A percentile compares a stretch with the other conserved stretches of the same genome.
Conservation (phyloP, 2,113 vertebrate genomes). For the Mastomys natalensis region DNA sequence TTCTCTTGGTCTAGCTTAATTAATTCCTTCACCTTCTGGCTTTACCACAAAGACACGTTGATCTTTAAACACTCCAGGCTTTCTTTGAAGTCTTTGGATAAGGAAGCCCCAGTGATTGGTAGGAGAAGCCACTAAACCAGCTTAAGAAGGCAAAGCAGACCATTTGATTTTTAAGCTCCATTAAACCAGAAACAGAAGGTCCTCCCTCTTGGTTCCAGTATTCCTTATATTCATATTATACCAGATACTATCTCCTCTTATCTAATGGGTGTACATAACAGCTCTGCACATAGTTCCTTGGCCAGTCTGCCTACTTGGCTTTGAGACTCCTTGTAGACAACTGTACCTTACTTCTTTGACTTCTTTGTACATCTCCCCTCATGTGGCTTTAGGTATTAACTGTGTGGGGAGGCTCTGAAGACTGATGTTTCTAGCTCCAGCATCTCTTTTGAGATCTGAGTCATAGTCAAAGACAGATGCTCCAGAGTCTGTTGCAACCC, state of each 20-base stretch:
- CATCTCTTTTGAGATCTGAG: constrained; percentile 37
- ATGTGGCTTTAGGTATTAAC: neutral
- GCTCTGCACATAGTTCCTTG: neutral
- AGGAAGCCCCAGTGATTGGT: neutral
- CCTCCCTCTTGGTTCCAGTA: neutral
- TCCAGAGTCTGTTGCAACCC: neutral
- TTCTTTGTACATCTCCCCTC: neutral
- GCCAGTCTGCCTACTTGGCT: neutral
- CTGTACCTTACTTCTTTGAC: constrained; percentile 9
- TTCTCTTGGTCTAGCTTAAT: neutral
- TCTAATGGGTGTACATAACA: fast-evolving
- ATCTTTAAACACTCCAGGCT: neutral
- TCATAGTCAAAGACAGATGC: neutral
- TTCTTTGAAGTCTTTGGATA: constrained; percentile 22
- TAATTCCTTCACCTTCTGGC: neutral
- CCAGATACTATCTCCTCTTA: neutral
- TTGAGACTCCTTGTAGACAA: neutral
- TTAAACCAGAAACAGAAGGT: constrained; percentile 24
- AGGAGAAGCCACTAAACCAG: constrained; percentile 42
- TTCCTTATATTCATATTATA: neutral
- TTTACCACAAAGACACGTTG: neutral
- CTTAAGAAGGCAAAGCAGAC: neutral
- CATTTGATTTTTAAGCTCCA: constrained; percentile 29
- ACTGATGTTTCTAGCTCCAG: neutral
- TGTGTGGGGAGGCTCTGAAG: neutral